These are phyloP conservation scores for Danaus chrysippus DNA, from an alignment of 2,888 invertebrate genomes.

Conservation along the genomic window DNA sequence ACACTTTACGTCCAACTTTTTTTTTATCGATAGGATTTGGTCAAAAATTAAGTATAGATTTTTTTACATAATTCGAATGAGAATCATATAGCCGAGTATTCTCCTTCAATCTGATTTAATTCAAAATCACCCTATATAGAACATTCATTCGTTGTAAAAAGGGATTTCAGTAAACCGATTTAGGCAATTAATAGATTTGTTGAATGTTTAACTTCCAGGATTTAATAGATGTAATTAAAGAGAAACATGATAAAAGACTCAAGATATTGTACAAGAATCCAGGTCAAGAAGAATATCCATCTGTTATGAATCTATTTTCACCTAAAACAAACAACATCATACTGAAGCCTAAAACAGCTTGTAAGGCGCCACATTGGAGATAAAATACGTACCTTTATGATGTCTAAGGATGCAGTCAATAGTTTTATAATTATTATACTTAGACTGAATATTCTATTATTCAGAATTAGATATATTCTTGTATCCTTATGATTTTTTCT, in stretches of 20 bases:
- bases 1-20: no score
- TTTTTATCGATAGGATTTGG: no score
- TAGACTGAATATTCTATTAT: neutral
- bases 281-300: slow-evolving; percentile 35
- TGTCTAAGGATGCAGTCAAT: slow-evolving; percentile 6
- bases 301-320: slow-evolving; percentile 37
- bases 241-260: slow-evolving; percentile 45
- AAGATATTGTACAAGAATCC: slow-evolving; percentile 44
- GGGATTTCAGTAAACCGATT: no score
- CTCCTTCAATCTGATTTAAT: no score
- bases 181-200: neutral
- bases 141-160: slow-evolving; percentile 12
- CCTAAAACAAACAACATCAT: slow-evolving; percentile 9
- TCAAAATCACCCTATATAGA: no score
- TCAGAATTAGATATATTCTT: slow-evolving; percentile 14
- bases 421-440: slow-evolving; percentile 1
- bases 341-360: neutral
- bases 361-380: slow-evolving; percentile 26
- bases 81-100: no score
- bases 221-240: slow-evolving; percentile 49
- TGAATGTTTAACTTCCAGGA: slow-evolving; percentile 43
- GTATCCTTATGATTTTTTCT: slow-evolving; percentile 10
- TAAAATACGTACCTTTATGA: slow-evolving; percentile 12
- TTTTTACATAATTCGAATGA: no score
- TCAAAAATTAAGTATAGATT: no score